phyloP scores from a whole-genome alignment of 2,797 vertebrate genomes.

The Parotocinclus haroldoi region DNA sequence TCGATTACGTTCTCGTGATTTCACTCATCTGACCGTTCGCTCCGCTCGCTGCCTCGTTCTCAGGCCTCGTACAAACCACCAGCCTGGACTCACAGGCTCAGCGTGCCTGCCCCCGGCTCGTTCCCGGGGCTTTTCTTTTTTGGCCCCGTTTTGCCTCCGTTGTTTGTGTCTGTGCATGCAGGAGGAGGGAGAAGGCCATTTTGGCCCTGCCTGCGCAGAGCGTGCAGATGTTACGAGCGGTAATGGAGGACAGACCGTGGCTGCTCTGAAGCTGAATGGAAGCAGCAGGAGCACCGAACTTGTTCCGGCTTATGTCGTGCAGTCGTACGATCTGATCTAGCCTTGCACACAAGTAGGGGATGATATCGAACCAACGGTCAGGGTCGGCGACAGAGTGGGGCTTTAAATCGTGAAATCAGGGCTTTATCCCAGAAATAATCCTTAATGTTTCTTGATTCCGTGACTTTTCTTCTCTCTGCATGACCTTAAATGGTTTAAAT shows the following conservation, averaged over 20 bases:
- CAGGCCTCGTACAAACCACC: constrained; percentile 6
- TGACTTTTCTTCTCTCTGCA: no score
- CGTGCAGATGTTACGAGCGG: constrained; percentile 45
- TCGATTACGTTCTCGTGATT: constrained; percentile 34
- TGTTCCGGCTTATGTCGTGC: no score
- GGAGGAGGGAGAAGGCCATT: constrained; percentile 36
- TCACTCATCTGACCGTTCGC: constrained; percentile 2
- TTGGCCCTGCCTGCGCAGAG: constrained; percentile 43
- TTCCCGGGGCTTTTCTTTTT: constrained; percentile 25
- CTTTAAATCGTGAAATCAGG: no score
- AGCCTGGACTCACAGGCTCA: background rate
- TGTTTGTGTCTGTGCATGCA: constrained; percentile 17
- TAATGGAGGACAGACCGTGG: constrained; percentile 37
- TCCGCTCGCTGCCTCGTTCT: constrained; percentile 13
- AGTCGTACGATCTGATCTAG: no score
- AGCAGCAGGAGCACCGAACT: constrained; percentile 13
- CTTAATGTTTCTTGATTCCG: no score
- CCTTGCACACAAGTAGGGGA: no score
- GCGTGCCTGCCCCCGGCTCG: background rate
- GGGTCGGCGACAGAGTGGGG: no score
- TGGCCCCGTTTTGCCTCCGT: constrained; percentile 21
- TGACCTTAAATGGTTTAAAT: no score
- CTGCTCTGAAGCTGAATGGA: constrained; percentile 51
- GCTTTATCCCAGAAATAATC: no score
- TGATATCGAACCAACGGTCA: no score